Percentiles rank a stretch among this genome's conserved stretches.
These are phyloP conservation scores for Artibeus jamaicensis DNA, from an alignment of 2,797 vertebrate genomes.

Conservation along the genomic window DNA sequence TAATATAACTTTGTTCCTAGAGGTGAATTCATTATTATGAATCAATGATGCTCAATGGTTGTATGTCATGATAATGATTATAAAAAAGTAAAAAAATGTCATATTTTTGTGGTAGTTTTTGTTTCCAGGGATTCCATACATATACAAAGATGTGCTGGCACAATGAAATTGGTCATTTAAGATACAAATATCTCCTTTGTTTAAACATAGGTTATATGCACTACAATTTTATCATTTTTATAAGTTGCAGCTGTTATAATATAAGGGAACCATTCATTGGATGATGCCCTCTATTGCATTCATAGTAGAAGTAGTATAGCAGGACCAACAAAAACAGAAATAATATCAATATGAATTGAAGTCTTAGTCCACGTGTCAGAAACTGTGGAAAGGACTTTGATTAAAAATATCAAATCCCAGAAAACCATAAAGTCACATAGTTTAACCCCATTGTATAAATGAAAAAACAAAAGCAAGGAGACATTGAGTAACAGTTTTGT, in stretches of 20 bases:
- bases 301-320: background rate
- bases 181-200: background rate
- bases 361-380: background rate
- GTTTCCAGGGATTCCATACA: background rate
- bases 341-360: background rate
- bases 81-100: background rate
- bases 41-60: background rate
- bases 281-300: background rate
- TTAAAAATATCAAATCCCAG: background rate
- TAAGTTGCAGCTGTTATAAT: background rate
- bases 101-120: background rate
- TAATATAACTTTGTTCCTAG: background rate
- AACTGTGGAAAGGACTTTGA: background rate
- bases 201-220: background rate
- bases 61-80: background rate
- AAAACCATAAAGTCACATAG: background rate
- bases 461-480: background rate
- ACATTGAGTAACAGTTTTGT: background rate
- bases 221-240: background rate
- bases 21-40: background rate
- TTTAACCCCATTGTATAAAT: background rate
- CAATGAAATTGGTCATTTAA: background rate
- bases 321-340: background rate
- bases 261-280: background rate
- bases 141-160: background rate